A percentile compares a stretch with the other conserved stretches of the same genome.
These are phyloP conservation scores for Ectobius pallidus DNA, from an alignment of 2,888 invertebrate genomes.

Conservation along the genomic window DNA sequence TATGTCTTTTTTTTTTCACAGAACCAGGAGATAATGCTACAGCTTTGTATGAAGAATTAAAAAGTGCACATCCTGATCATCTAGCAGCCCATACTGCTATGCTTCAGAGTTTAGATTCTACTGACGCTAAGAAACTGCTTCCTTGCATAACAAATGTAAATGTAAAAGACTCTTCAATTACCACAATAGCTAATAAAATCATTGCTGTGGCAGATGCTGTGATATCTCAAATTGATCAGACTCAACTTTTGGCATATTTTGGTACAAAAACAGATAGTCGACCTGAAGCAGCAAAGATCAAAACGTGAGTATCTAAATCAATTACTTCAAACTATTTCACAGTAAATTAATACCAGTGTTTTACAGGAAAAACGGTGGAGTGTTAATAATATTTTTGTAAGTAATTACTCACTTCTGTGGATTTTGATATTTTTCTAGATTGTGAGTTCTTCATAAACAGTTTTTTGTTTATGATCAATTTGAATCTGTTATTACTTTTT, in stretches of 20 bases:
- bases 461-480: too few relatives aligned
- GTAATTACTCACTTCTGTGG: too few relatives aligned
- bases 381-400: too few relatives aligned
- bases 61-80: constrained; percentile 73
- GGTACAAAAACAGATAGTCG: constrained; percentile 87
- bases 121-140: constrained; percentile 57
- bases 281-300: constrained; percentile 81
- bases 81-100: constrained; percentile 79
- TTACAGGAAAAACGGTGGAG: too few relatives aligned
- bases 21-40: constrained; percentile 69
- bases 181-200: constrained; percentile 60
- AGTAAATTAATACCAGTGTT: too few relatives aligned
- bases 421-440: too few relatives aligned
- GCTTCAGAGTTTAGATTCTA: constrained; percentile 75
- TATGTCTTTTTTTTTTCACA: too few relatives aligned
- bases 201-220: constrained; percentile 69
- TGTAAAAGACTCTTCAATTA: constrained; percentile 63
- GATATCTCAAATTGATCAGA: constrained; percentile 74
- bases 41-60: constrained; percentile 75
- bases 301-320: constrained; percentile 63
- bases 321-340: neutral
- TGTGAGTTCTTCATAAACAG: too few relatives aligned
- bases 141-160: constrained; percentile 59
- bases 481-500: too few relatives aligned
- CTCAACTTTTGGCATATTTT: constrained; percentile 77